These are phyloP conservation scores for Lichenostomus cassidix DNA, from an alignment of 2,113 vertebrate species.

Conservation along the genomic window DNA sequence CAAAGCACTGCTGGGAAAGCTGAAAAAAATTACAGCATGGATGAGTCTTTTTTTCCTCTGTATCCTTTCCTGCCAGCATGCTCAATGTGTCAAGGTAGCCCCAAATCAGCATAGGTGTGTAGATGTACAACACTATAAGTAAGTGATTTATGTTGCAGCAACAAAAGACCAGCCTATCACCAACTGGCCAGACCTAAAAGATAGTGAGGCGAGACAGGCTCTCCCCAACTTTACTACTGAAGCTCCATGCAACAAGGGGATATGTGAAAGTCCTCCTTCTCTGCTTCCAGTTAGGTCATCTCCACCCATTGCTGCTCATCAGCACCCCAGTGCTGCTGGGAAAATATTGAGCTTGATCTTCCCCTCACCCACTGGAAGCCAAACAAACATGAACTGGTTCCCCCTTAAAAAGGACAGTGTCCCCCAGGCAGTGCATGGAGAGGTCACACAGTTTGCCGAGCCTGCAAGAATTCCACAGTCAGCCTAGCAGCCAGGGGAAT, in stretches of 20 bases:
- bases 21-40: not conserved
- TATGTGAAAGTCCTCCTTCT: not conserved
- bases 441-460: not conserved
- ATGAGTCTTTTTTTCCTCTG: not conserved
- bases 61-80: not conserved
- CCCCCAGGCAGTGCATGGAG: not conserved
- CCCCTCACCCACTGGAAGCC: not conserved
- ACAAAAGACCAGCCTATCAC: not conserved
- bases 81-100: not conserved
- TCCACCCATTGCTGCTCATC: not conserved
- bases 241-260: not conserved
- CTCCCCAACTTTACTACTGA: not conserved
- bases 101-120: not conserved
- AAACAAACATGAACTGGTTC: not conserved
- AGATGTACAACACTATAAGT: not conserved
- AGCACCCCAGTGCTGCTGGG: not conserved
- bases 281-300: not conserved
- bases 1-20: not conserved
- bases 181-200: not conserved
- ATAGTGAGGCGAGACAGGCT: accelerated
- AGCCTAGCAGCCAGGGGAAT: not conserved
- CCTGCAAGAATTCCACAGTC: not conserved
- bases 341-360: not conserved
- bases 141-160: not conserved
- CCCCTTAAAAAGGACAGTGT: not conserved